Base-by-base conservation (phyloP, 2,888 invertebrate species). In the Eurois occulta region DNA sequence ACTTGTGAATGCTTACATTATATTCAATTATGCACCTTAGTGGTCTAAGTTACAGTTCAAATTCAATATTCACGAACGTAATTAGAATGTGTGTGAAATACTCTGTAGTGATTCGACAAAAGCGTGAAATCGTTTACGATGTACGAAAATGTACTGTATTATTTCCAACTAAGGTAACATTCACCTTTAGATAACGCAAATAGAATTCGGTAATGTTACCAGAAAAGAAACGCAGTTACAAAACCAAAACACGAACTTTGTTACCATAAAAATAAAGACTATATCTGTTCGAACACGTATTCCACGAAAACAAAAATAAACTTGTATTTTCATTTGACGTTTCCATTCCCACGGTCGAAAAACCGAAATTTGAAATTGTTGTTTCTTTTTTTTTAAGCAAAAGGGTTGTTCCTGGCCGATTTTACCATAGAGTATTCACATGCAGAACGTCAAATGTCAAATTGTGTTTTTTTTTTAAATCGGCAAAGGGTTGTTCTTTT, bases 291-390 rank as follows among this genome's bases (percentile, higher is more conserved):
- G 18, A 13, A 73, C 1, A 60, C 1, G 38, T 28, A 75, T 77
- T 70, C 52, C 13, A 24, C 35, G 35, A 75, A 58, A 35, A 72
- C 55, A 74, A 60, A 76, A 67, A 21, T 52, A 68, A 78, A 74
- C 68, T 60, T 72, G 85, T 76, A 76, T 70, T 84, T 77, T 67
- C 81, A 76, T 78, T 81, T 83, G 79, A 86, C 81, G 82, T 81
- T 87, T 86, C 76, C 87, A 87, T 88, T 88, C 88, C 88, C 88
- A 88, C 88, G 88, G 81, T 87, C 86, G 87, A 85, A 88, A 83
- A 83, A 60, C 81, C 82, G 78, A 83, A 87, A 82, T 81, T 84
- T 81, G 75, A 75, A 77, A 72, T 71, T 70, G 78, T 72, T 41
- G 60, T 72, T 73, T 62, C 41, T 75, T 84, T 77, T 79, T 74